Evolutionary conservation across 2,888 invertebrate species (phyloP).

Genomic region (Gibbula magus): DNA sequence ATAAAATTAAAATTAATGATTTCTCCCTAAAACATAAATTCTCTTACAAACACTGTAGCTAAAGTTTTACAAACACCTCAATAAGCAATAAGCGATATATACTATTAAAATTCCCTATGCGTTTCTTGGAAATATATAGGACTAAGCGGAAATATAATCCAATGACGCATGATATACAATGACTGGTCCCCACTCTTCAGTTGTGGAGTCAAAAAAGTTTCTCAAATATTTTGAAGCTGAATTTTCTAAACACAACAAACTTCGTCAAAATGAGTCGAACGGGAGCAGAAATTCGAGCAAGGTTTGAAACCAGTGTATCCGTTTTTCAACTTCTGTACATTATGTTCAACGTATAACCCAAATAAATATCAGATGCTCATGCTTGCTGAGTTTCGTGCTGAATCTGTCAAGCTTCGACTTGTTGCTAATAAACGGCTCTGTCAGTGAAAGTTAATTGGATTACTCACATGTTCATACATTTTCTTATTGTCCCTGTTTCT

Average conservation of each 20-base stretch:
- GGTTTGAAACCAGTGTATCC: constrained; percentile 32
- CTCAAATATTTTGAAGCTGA: not conserved
- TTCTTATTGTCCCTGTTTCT: too few relatives aligned
- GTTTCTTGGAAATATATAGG: too few relatives aligned
- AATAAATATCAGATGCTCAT: not conserved
- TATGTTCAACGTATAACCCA: not conserved
- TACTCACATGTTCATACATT: too few relatives aligned
- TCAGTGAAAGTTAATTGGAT: too few relatives aligned
- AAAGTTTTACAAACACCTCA: too few relatives aligned
- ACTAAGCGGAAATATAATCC: too few relatives aligned
- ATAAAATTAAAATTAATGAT: too few relatives aligned
- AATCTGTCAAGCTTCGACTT: constrained; percentile 9
- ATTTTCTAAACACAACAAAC: not conserved
- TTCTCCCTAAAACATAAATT: too few relatives aligned
- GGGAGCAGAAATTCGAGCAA: constrained; percentile 53
- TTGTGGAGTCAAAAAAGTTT: not conserved
- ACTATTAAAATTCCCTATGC: too few relatives aligned
- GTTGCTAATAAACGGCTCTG: not conserved
- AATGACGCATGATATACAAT: not conserved
- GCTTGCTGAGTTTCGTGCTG: not conserved
- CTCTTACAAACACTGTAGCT: too few relatives aligned
- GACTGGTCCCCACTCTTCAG: not conserved
- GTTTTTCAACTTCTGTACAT: not conserved
- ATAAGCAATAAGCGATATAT: too few relatives aligned
- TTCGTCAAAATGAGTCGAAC: constrained; percentile 51